Percentiles rank a stretch among this genome's conserved stretches.
phyloP scores from a whole-genome alignment of 2,113 vertebrate genomes.

The Lichenostomus cassidix region DNA sequence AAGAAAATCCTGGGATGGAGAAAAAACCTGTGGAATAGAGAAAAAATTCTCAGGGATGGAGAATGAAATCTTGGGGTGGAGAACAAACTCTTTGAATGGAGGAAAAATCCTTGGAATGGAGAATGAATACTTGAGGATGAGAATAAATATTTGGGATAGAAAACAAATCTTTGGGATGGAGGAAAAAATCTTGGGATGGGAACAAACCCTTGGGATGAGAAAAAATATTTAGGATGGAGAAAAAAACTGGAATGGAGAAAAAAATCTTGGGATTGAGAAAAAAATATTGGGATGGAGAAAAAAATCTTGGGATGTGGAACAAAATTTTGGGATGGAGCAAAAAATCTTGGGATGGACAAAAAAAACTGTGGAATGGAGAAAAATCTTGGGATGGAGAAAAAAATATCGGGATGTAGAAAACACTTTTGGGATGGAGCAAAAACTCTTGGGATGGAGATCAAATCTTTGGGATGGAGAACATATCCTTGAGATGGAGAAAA shows the following conservation, averaged over 20 bases:
- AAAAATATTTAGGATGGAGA: neutral
- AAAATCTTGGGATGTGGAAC: neutral
- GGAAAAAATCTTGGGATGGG: too few species aligned
- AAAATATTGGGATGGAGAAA: neutral
- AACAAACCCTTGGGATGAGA: neutral
- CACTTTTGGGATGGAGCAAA: too few species aligned
- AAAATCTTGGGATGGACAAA: too few species aligned
- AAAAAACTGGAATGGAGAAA: neutral
- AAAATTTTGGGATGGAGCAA: too few species aligned
- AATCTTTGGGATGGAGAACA: accelerated
- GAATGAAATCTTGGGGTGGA: neutral
- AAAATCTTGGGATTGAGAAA: neutral
- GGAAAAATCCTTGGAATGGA: accelerated
- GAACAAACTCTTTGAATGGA: neutral
- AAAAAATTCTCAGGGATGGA: neutral
- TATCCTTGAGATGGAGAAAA: too few species aligned
- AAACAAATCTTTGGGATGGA: accelerated
- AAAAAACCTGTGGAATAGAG: neutral
- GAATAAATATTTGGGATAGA: too few species aligned
- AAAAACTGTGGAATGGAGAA: too few species aligned
- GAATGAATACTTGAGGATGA: accelerated
- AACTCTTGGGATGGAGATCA: neutral
- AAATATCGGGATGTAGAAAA: too few species aligned
- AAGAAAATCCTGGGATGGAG: neutral
- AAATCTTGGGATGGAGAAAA: neutral